A percentile compares a stretch with the other conserved stretches of the same genome.
phyloP scores from a whole-genome alignment of 2,113 vertebrate genomes.

The Tragulus kanchil region DNA sequence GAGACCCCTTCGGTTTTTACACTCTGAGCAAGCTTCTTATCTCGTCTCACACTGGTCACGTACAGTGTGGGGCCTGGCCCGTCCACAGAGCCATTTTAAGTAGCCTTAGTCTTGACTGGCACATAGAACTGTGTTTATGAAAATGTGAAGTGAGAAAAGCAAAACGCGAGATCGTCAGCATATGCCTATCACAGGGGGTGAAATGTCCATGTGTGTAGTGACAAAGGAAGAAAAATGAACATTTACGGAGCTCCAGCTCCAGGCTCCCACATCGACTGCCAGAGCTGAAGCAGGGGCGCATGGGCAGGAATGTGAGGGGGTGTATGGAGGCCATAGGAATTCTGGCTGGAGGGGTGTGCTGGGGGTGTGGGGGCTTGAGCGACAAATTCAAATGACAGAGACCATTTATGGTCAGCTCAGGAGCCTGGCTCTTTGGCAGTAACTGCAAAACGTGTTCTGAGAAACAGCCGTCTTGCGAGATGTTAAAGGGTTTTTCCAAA shows the following conservation, averaged over 20 bases:
- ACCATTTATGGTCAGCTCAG: slow-evolving; percentile 31
- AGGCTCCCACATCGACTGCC: not conserved
- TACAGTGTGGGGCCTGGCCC: not conserved
- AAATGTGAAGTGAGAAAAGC: not conserved
- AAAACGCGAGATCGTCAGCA: not conserved
- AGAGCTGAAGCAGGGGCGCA: not conserved
- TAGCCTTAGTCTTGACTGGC: not conserved
- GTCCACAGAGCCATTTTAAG: slow-evolving; percentile 33
- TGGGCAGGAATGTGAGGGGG: slow-evolving; percentile 23
- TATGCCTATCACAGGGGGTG: not conserved
- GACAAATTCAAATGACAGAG: slow-evolving; percentile 37
- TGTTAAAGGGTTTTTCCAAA: not conserved
- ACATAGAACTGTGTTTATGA: not conserved
- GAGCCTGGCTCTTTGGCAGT: not conserved
- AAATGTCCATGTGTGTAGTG: too few species aligned
- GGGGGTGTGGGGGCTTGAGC: not conserved
- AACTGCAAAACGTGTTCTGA: not conserved
- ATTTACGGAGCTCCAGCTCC: not conserved
- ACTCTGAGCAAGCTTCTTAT: slow-evolving; percentile 10
- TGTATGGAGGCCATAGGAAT: not conserved
- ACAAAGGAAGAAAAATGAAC: not conserved
- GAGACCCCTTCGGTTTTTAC: not conserved
- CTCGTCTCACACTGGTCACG: not conserved
- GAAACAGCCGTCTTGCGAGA: not conserved
- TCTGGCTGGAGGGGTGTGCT: not conserved